Conservation (phyloP, 2,888 invertebrate species). For the Catocala sponsa region DNA sequence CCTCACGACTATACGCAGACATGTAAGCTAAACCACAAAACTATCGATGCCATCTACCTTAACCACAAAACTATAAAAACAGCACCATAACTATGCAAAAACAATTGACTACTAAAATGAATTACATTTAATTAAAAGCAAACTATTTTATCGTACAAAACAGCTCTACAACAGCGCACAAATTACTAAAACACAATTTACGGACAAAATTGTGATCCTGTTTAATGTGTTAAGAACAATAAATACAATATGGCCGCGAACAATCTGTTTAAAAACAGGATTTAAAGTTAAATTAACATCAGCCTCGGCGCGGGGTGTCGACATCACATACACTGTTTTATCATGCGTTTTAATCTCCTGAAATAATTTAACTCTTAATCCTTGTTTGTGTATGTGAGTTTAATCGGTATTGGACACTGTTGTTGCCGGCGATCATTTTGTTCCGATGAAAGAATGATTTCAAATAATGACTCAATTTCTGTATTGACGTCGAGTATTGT, state of each 20-base stretch:
- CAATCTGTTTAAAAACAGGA: slow-evolving; percentile 60
- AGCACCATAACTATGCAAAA: too few species aligned
- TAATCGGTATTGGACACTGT: slow-evolving; percentile 30
- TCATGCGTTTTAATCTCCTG: slow-evolving; percentile 76
- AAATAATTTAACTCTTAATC: slow-evolving; percentile 82
- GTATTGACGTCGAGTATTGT: too few species aligned
- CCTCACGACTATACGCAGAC: too few species aligned
- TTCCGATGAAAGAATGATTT: too few species aligned
- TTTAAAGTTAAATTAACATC: slow-evolving; percentile 75
- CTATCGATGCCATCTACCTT: too few species aligned
- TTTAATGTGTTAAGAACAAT: slow-evolving; percentile 49
- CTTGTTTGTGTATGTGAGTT: slow-evolving; percentile 58
- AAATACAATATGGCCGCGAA: slow-evolving; percentile 48
- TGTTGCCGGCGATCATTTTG: slow-evolving; percentile 36
- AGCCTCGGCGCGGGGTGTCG: slow-evolving; percentile 53
- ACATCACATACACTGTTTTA: slow-evolving; percentile 63
- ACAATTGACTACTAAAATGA: too few species aligned
- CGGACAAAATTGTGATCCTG: slow-evolving; percentile 44
- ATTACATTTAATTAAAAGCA: background rate
- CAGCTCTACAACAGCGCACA: slow-evolving; percentile 12
- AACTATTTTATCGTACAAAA: slow-evolving; percentile 3
- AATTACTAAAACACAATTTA: slow-evolving; percentile 43
- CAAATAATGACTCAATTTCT: too few species aligned
- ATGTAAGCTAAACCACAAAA: too few species aligned
- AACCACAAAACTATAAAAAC: too few species aligned